Evolutionary conservation across 2,888 invertebrate genomes (phyloP).

Genomic region (Adelognathus sp.): DNA sequence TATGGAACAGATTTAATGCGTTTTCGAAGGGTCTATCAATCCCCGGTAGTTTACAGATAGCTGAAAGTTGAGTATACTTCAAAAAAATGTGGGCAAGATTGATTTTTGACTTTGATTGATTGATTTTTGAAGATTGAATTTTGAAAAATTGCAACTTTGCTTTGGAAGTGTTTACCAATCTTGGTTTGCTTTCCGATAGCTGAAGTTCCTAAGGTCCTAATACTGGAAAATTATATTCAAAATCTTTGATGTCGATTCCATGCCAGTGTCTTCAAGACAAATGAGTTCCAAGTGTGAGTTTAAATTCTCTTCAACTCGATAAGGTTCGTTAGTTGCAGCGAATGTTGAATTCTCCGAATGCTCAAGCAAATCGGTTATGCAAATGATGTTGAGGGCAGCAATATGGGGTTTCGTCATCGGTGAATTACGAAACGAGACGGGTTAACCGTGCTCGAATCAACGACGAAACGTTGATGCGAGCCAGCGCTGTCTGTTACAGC

Average conservation of each 20-base stretch:
- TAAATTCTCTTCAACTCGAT: not conserved
- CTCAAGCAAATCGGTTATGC: not conserved
- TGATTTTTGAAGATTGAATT: too few species aligned
- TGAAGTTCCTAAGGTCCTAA: too few species aligned
- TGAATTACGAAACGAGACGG: not conserved
- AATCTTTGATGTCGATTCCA: not conserved
- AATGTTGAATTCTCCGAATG: not conserved
- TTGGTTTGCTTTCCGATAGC: too few species aligned
- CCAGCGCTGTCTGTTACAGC: not conserved
- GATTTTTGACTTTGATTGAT: too few species aligned
- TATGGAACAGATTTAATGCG: too few species aligned
- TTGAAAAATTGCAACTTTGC: too few species aligned
- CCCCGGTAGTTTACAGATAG: too few species aligned
- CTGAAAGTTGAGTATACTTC: too few species aligned
- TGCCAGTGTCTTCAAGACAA: not conserved
- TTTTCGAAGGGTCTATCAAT: too few species aligned
- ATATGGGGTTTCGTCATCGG: not conserved
- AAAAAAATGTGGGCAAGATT: too few species aligned
- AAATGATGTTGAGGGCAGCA: not conserved
- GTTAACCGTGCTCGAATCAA: not conserved
- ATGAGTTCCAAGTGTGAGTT: not conserved
- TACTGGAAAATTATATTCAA: not conserved
- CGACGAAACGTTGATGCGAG: not conserved
- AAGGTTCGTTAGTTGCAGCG: not conserved
- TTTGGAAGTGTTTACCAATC: too few species aligned